A percentile compares a stretch with the other conserved stretches of the same genome.
phyloP scores from a whole-genome alignment of 2,113 vertebrate genomes.

The Cricetomys ansorgei region DNA sequence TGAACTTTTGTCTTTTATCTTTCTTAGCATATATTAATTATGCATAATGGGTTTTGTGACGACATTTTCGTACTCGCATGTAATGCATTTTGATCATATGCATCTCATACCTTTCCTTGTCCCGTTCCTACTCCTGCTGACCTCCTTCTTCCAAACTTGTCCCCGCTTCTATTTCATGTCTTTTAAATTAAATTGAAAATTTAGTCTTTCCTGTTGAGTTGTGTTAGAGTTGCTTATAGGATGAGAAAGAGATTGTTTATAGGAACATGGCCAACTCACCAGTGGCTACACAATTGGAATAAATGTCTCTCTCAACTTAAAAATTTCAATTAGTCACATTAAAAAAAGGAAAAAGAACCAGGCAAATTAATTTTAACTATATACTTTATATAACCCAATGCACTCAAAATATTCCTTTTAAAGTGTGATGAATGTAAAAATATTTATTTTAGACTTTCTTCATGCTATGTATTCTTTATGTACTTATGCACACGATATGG shows the following conservation, averaged over 20 bases:
- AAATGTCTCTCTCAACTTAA: background rate
- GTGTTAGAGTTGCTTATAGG: background rate
- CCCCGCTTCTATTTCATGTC: background rate
- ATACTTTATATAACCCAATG: background rate
- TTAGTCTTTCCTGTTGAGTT: background rate
- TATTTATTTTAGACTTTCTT: slow-evolving; percentile 37
- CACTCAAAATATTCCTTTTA: slow-evolving; percentile 7
- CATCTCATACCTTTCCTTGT: background rate
- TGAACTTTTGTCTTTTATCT: background rate
- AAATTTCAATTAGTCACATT: background rate
- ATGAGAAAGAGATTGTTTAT: background rate
- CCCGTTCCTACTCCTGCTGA: background rate
- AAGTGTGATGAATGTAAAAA: slow-evolving; percentile 16
- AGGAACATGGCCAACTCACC: background rate
- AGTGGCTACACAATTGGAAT: background rate
- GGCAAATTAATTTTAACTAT: slow-evolving; percentile 14
- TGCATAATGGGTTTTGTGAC: background rate
- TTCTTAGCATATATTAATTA: background rate
- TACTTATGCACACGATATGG: background rate
- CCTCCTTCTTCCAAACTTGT: background rate
- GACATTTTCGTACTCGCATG: background rate
- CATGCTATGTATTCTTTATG: background rate
- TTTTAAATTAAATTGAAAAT: background rate
- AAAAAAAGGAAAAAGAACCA: background rate
- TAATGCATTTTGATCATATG: background rate